Percentiles rank a stretch among this genome's conserved stretches.
phyloP scores from a whole-genome alignment of 2,113 vertebrate genomes.

The Bos indicus region DNA sequence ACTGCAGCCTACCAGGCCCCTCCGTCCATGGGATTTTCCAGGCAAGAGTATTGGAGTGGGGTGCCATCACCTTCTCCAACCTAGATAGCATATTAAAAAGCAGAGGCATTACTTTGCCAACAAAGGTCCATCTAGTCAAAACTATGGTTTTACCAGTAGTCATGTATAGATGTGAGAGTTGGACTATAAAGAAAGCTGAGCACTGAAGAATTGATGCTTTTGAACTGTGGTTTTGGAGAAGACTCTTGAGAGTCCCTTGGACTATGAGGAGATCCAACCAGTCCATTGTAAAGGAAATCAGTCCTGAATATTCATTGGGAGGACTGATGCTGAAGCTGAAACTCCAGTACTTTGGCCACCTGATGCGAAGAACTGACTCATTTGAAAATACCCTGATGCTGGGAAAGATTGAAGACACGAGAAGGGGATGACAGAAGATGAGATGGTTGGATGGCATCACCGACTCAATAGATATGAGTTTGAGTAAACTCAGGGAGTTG shows the following conservation, averaged over 20 bases:
- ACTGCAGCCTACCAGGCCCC: no score
- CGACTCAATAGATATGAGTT: neutral
- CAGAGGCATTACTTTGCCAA: neutral
- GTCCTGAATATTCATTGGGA: neutral
- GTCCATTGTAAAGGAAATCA: neutral
- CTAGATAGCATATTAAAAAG: neutral
- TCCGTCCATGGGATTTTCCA: no score
- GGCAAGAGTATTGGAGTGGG: no score
- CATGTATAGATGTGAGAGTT: neutral
- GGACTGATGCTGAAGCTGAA: neutral
- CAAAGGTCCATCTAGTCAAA: neutral
- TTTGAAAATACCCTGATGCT: neutral
- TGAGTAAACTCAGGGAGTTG: neutral
- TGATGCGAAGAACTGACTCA: neutral
- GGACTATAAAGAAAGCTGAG: neutral
- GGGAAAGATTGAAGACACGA: neutral
- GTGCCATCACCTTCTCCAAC: neutral
- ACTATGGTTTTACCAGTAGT: neutral
- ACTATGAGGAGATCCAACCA: neutral
- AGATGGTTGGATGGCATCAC: neutral
- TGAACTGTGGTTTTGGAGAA: neutral
- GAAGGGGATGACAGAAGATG: neutral
- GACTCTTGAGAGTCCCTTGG: neutral
- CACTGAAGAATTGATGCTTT: fast-evolving
- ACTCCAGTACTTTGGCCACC: neutral